These are phyloP conservation scores for Euproctis similis DNA, from an alignment of 2,888 invertebrate species.

Conservation along the genomic window DNA sequence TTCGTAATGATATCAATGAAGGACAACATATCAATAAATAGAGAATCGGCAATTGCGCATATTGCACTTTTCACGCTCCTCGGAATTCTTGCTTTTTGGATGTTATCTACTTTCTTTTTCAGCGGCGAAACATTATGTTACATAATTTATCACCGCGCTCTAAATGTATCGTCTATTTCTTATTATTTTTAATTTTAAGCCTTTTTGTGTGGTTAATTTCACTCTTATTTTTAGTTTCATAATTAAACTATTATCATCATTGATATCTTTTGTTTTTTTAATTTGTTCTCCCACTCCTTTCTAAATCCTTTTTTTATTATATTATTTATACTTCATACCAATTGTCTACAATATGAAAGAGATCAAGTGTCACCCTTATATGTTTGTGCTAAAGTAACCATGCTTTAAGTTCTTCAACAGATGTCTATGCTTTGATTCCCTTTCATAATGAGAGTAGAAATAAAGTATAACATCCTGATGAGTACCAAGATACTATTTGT, in stretches of 20 bases:
- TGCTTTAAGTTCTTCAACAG: too few species aligned
- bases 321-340: conserved; percentile 43
- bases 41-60: conserved; percentile 57
- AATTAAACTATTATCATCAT: conserved; percentile 74
- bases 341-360: conserved; percentile 45
- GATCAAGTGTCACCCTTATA: too few species aligned
- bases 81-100: conserved; percentile 24
- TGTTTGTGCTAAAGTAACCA: too few species aligned
- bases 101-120: conserved; percentile 25
- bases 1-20: conserved; percentile 44
- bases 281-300: conserved; percentile 49
- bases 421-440: too few species aligned
- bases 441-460: too few species aligned
- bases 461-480: conserved; percentile 53
- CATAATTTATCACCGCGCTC: conserved; percentile 6
- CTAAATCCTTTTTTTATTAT: conserved; percentile 36
- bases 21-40: conserved; percentile 67
- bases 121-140: conserved; percentile 15
- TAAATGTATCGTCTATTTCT: conserved; percentile 46
- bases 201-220: conserved; percentile 74
- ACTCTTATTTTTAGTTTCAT: conserved; percentile 73
- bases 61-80: conserved; percentile 25
- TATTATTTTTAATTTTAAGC: conserved; percentile 67
- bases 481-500: conserved; percentile 48
- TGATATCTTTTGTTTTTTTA: conserved; percentile 63